Evolutionary conservation across 2,797 vertebrate genomes (phyloP), one percentile per base, ranked within the genome.

Genomic region (Threskiornis aethiopicus): DNA sequence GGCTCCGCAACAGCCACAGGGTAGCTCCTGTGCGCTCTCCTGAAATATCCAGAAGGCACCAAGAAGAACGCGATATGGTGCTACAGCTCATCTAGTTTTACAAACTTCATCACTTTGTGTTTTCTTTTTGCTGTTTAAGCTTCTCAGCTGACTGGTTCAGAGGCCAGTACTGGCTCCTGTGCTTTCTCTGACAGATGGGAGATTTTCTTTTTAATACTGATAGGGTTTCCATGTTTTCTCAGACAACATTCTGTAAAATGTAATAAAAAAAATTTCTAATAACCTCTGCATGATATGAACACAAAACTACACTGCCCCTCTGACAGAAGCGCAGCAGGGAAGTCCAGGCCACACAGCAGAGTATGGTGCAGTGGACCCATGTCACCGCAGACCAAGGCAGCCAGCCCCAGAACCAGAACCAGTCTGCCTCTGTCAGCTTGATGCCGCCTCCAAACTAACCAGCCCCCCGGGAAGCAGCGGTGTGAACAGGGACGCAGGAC

Each of bases 71-170:
- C 5, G 28, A 66, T 10, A 33, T 59, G 42, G 29, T 82, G 70
- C 70, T 82, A 49, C 73, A 79, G 77, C 51, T 87, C 91, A 41
- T 58, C 80, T n/a, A 15, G 47, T 24, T 87, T 70, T 89, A 92
- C 4, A 1, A 47, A 49, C 69, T 64, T 64, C 47, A 65, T 62
- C 33, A 41, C 35, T 80, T 57, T 5, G n/a, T 41, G 44, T 42
- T 4, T 7, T 25, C 65, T 70, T 77, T 8, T 25, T 25, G 29
- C 25, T 62, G 51, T 41, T 69, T 16, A 69, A 64, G 10, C 46
- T 82, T 57, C 79, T 54, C 66, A 87, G 64, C 19, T 57, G 71
- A 13, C 22, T 52, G 28, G 21, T 58, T 90, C 84, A 62, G 49
- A 79, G 37, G 29, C 37, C 82, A 41, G 18, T 16, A 4, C 58